These are phyloP conservation scores for Bradysia coprophila DNA, from an alignment of 1,140 invertebrate species.

Conservation along the genomic window DNA sequence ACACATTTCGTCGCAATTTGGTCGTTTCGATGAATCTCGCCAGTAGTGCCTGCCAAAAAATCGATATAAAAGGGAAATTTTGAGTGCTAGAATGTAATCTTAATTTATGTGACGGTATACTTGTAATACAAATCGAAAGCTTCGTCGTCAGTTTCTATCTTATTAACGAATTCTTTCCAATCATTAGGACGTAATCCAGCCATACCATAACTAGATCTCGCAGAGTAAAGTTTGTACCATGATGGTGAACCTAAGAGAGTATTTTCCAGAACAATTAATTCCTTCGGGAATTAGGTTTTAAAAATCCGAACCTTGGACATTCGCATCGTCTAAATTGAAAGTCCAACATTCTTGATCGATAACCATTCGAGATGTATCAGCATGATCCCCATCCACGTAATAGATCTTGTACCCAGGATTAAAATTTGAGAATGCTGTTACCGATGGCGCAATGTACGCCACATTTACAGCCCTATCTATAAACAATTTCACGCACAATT, in stretches of 20 bases:
- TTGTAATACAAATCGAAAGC: conserved; percentile 71
- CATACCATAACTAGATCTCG: conserved; percentile 56
- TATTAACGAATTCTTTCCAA: conserved; percentile 63
- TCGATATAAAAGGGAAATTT: not conserved
- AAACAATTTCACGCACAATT: no score
- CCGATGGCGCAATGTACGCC: conserved; percentile 73
- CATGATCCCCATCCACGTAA: conserved; percentile 77
- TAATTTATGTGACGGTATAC: conserved; percentile 26
- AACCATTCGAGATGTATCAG: conserved; percentile 52
- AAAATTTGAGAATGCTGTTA: conserved; percentile 70
- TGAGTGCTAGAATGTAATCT: not conserved
- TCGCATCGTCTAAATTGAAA: conserved; percentile 77
- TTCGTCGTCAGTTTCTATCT: conserved; percentile 60
- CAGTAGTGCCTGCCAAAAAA: conserved; percentile 46
- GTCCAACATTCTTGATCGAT: conserved; percentile 83
- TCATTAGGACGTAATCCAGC: conserved; percentile 52
- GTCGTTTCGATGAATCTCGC: conserved; percentile 58
- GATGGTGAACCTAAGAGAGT: conserved; percentile 61
- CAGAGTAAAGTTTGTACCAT: conserved; percentile 69
- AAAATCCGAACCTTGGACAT: no score
- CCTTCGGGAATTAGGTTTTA: no score
- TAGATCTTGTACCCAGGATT: conserved; percentile 90
- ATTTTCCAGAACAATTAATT: no score
- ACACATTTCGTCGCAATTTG: conserved; percentile 54
- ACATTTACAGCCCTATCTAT: conserved; percentile 49